Evolutionary conservation across 2,797 vertebrate genomes (phyloP), one percentile per base, ranked within the genome.

Genomic region (Anguilla anguilla): DNA sequence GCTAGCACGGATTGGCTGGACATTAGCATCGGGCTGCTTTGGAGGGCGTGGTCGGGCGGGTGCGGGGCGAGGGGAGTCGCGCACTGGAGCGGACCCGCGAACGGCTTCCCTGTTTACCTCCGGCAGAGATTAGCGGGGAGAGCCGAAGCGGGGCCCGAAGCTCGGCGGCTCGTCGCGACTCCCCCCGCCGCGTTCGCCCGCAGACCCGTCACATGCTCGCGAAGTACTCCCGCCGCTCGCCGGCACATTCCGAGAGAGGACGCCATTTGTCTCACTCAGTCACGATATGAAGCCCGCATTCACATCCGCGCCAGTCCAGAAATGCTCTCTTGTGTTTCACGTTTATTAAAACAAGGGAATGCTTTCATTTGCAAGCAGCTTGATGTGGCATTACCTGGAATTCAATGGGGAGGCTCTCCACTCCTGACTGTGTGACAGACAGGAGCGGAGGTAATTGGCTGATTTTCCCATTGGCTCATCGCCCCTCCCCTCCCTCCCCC

Each of bases 131-230:
- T 91, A 87, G 91, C 87, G 89, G 82, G 86, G 59, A 31, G 81
- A 86, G 83, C 86, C 91, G 89, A 94, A 88, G 77, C 61, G 83
- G 82, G 89, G 85, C 91, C 61, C 87, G 1, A 35, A 90, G 90
- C 85, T 85, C 94, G 90, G 84, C 93, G 92, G 89, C 90, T 86
- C 87, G 61, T 61, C 88, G 91, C 90, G 72, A 92, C 88, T 82
- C 31, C 82, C 59, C 85, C 86, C 77, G 46, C 87, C 87, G 89
- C 1, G 89, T 77, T 83, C 72, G 89, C 17, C 90, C 89, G 74
- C 39, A 88, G 46, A 91, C 84, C 87, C 59, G 31, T 88, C 90
- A 90, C 90, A 84, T 49, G 89, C 87, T 43, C 83, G 89, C 35
- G 35, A 92, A 91, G 88, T 88, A 64, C 85, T 88, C 84, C 57